A percentile compares a stretch with the other conserved stretches of the same genome.
phyloP scores from a whole-genome alignment of 1,140 invertebrate genomes.

The Capitella teleta region DNA sequence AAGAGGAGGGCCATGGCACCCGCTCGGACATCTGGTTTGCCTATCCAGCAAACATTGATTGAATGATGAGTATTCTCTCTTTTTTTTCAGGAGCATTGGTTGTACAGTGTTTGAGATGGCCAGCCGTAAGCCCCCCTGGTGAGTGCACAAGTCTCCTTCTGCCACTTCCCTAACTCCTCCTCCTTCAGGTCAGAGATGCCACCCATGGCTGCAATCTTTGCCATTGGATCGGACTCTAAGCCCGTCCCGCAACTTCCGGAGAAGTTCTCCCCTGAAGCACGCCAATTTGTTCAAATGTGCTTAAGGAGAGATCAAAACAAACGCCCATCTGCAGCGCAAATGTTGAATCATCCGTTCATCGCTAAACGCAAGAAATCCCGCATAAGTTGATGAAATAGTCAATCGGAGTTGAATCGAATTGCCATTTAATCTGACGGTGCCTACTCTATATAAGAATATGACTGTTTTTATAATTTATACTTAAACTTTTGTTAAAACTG shows the following conservation, averaged over 20 bases:
- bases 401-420: too few relatives aligned
- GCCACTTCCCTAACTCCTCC: neutral
- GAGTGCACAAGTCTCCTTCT: constrained; percentile 3
- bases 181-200: constrained; percentile 31
- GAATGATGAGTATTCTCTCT: constrained; percentile 7
- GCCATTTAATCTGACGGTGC: too few relatives aligned
- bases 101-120: constrained; percentile 43
- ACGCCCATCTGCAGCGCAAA: constrained; percentile 21
- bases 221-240: constrained; percentile 26
- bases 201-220: constrained; percentile 40
- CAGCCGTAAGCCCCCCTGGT: constrained; percentile 39
- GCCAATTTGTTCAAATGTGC: constrained; percentile 32
- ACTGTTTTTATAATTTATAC: too few relatives aligned
- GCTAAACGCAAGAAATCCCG: constrained; percentile 5
- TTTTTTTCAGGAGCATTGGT: constrained; percentile 30
- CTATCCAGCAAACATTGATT: neutral
- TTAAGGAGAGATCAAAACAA: constrained; percentile 27
- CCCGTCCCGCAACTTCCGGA: constrained; percentile 30
- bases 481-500: too few relatives aligned
- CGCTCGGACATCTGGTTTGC: constrained; percentile 41
- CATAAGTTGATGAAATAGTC: too few relatives aligned
- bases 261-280: constrained; percentile 28
- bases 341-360: constrained; percentile 19
- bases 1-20: constrained; percentile 37
- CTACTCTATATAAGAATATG: too few relatives aligned